Evolutionary conservation across 2,113 vertebrate genomes (phyloP).

Genomic region (Oplegnathus fasciatus): DNA sequence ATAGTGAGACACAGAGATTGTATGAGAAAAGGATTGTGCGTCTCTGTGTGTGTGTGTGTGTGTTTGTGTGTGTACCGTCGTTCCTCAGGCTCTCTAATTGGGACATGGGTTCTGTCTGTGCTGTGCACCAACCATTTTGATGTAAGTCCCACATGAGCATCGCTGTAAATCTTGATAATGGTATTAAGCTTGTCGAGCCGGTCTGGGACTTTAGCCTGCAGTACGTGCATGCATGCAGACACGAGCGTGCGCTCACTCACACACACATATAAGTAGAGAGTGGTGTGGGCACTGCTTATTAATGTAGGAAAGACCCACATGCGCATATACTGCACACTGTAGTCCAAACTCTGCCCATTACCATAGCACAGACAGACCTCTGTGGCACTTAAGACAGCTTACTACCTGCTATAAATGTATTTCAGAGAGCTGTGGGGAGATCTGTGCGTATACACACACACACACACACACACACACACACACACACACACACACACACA

Average conservation of each 20-base stretch:
- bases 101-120: conserved; percentile 77
- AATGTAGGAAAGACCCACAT: conserved; percentile 48
- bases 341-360: conserved; percentile 53
- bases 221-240: conserved; percentile 18
- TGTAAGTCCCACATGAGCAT: conserved; percentile 79
- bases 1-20: conserved; percentile 63
- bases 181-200: conserved; percentile 76
- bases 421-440: conserved; percentile 21
- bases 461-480: not conserved
- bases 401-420: conserved; percentile 55
- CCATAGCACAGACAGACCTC: conserved; percentile 31
- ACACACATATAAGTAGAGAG: conserved; percentile 1
- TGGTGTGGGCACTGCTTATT: conserved; percentile 43
- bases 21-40: conserved; percentile 60
- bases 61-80: conserved; percentile 27
- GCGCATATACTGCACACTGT: conserved; percentile 11
- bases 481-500: not conserved
- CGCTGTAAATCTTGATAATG: conserved; percentile 83
- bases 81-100: conserved; percentile 77
- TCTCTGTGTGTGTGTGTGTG: conserved; percentile 17
- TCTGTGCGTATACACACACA: not conserved
- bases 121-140: conserved; percentile 75
- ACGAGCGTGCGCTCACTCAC: conserved; percentile 15
- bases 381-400: conserved; percentile 58
- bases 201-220: conserved; percentile 66